phyloP scores from a whole-genome alignment of 1,140 invertebrate species.

The Maconellicoccus hirsutus region DNA sequence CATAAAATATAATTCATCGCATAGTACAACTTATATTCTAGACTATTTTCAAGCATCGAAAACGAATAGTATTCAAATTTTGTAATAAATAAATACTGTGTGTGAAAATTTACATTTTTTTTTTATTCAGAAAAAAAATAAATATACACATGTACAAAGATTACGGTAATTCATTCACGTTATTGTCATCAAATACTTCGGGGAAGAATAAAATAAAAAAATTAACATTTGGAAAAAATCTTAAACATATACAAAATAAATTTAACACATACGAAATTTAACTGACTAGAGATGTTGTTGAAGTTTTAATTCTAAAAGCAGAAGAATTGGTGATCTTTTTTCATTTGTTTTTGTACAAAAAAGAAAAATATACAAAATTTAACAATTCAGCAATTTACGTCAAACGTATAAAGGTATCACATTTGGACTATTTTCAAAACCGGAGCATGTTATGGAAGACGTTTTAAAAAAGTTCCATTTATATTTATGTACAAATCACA shows the following conservation, averaged over 20 bases:
- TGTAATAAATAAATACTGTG: not conserved
- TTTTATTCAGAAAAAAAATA: not conserved
- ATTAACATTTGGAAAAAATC: not conserved
- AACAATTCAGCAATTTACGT: not conserved
- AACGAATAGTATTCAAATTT: not conserved
- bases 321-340: not conserved
- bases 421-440: not conserved
- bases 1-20: not conserved
- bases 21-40: not conserved
- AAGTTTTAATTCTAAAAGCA: conserved; percentile 5
- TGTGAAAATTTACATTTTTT: not conserved
- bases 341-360: not conserved
- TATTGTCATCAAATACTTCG: conserved; percentile 9
- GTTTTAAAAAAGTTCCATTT: too few species aligned
- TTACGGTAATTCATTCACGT: not conserved
- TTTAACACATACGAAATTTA: not conserved
- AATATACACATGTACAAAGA: not conserved
- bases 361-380: not conserved
- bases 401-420: not conserved
- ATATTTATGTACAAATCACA: too few species aligned
- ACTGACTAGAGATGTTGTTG: not conserved
- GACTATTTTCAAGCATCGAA: not conserved
- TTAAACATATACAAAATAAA: not conserved
- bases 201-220: not conserved
- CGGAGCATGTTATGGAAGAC: not conserved